Conservation (phyloP, 2,888 invertebrate genomes). For the Platerodrilus igneus region DNA sequence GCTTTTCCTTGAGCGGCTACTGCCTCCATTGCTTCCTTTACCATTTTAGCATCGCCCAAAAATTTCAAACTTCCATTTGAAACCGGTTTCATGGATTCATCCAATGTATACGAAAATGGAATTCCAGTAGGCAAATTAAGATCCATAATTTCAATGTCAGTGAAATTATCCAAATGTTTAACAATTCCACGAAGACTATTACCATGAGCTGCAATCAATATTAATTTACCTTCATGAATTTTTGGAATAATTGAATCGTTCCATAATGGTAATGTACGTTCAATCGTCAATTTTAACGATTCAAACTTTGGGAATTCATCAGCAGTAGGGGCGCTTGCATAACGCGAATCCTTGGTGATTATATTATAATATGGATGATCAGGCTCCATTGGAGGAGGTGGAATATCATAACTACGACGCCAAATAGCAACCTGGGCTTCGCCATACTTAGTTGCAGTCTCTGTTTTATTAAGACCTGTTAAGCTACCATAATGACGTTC, state of each 20-base stretch:
- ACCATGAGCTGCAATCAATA: conserved; percentile 84
- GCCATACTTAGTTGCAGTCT: conserved; percentile 63
- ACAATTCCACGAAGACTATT: conserved; percentile 85
- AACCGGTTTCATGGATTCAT: conserved; percentile 64
- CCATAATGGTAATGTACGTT: conserved; percentile 84
- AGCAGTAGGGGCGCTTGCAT: conserved; percentile 62
- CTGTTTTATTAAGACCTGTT: conserved; percentile 62
- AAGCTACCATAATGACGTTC: conserved; percentile 65
- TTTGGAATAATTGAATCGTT: conserved; percentile 81
- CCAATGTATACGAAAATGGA: conserved; percentile 73
- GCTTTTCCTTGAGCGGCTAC: conserved; percentile 77
- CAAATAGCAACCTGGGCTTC: conserved; percentile 77
- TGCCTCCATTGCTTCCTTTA: conserved; percentile 69
- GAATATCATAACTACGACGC: conserved; percentile 81
- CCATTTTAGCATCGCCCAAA: conserved; percentile 74
- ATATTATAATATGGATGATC: conserved; percentile 72
- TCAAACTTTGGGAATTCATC: conserved; percentile 82
- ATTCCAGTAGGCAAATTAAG: conserved; percentile 77
- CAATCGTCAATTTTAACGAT: conserved; percentile 79
- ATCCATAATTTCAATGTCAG: conserved; percentile 67
- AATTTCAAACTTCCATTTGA: conserved; percentile 64
- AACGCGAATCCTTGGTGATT: conserved; percentile 74
- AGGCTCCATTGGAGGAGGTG: conserved; percentile 79
- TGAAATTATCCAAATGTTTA: conserved; percentile 76
- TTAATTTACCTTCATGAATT: conserved; percentile 75